Conservation (phyloP, 2,113 vertebrate species). For the Lathamus discolor region DNA sequence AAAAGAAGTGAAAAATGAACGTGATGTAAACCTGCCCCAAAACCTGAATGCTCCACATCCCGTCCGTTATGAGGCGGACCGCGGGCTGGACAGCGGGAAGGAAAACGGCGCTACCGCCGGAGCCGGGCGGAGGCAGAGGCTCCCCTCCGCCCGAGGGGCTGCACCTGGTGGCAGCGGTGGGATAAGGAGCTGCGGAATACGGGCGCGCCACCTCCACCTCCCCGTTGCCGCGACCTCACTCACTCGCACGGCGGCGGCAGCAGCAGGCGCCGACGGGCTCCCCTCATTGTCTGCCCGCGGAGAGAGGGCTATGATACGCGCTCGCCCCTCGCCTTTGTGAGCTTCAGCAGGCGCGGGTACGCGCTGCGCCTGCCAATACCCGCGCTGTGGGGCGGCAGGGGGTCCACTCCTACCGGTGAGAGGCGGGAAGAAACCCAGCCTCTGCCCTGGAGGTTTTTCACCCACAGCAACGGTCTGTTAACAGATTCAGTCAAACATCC, state of each 20-base stretch:
- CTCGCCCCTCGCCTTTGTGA: background rate
- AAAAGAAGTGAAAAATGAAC: too few species aligned
- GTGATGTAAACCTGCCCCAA: too few species aligned
- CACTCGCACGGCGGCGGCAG: background rate
- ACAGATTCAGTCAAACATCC: too few species aligned
- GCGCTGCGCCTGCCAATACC: background rate
- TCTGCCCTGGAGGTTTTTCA: background rate
- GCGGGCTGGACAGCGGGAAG: background rate
- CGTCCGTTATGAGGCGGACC: too few species aligned
- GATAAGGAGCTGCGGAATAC: background rate
- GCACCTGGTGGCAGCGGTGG: background rate
- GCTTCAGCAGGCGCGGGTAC: background rate
- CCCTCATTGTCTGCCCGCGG: slow-evolving; percentile 62
- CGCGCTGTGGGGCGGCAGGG: background rate
- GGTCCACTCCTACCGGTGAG: background rate
- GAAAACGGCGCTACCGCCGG: background rate
- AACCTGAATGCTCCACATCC: too few species aligned
- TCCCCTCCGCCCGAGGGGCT: background rate
- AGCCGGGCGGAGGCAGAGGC: background rate
- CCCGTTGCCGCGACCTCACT: background rate
- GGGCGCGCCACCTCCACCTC: background rate
- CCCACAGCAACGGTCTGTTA: background rate
- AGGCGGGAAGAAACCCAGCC: background rate
- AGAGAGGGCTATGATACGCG: slow-evolving; percentile 25
- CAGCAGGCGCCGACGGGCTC: background rate